These are phyloP conservation scores for Armadillidium nasatum DNA, from an alignment of 1,140 invertebrate genomes.

Conservation along the genomic window DNA sequence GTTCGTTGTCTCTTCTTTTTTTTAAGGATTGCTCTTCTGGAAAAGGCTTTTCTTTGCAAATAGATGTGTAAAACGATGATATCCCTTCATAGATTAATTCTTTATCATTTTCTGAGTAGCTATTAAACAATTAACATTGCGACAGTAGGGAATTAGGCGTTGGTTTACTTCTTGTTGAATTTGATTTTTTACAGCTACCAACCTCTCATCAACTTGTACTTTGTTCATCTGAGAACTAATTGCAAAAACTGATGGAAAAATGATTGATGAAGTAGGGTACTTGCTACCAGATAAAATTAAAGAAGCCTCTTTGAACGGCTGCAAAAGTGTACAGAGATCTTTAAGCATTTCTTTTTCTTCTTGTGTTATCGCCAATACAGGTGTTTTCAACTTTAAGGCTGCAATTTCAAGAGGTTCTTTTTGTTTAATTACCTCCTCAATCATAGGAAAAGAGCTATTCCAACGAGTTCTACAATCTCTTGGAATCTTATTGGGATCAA, in stretches of 20 bases:
- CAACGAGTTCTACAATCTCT: neutral
- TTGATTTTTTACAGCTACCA: too few relatives aligned
- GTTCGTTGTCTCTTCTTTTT: too few relatives aligned
- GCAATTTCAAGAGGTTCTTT: neutral
- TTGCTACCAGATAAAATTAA: neutral
- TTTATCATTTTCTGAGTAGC: too few relatives aligned
- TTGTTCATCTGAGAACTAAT: too few relatives aligned
- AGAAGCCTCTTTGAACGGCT: neutral
- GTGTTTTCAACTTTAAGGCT: neutral
- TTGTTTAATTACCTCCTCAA: neutral
- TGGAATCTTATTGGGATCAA: neutral
- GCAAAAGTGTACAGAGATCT: neutral
- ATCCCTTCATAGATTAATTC: too few relatives aligned
- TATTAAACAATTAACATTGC: too few relatives aligned
- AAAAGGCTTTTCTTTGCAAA: too few relatives aligned
- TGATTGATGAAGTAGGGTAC: neutral
- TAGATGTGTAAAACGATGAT: too few relatives aligned
- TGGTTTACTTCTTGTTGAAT: too few relatives aligned
- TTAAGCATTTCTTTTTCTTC: neutral
- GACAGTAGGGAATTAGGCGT: too few relatives aligned
- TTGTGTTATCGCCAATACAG: neutral
- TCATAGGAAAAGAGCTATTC: neutral
- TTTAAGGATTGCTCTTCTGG: too few relatives aligned
- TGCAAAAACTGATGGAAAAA: neutral
- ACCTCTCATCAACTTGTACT: too few relatives aligned